These are phyloP conservation scores for Cricetomys ansorgei DNA, from an alignment of 2,113 vertebrate genomes.

Conservation along the genomic window DNA sequence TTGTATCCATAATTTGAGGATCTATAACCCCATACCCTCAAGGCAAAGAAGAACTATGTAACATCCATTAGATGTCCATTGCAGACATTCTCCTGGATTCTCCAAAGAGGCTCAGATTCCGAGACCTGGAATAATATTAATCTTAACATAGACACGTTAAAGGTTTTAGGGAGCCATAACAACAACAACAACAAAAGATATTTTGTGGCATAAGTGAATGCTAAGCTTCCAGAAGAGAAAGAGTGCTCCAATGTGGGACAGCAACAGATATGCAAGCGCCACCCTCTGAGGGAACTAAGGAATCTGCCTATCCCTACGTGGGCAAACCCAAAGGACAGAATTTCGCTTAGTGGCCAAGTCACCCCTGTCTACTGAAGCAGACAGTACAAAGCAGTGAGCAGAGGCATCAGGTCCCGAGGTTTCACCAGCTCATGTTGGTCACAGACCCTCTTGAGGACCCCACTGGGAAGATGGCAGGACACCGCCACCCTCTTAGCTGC, in stretches of 20 bases:
- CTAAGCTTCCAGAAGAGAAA: background rate
- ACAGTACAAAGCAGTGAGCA: background rate
- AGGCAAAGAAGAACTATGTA: background rate
- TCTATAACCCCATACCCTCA: background rate
- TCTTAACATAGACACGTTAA: background rate
- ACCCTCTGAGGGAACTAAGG: background rate
- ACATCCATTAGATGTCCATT: too few relatives aligned
- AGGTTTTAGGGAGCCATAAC: background rate
- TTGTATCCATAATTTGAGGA: background rate
- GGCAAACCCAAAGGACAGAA: background rate
- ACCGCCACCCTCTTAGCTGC: background rate
- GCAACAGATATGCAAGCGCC: background rate
- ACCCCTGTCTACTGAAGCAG: background rate
- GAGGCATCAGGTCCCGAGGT: background rate
- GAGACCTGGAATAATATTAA: too few relatives aligned
- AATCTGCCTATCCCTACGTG: background rate
- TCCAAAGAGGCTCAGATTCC: too few relatives aligned
- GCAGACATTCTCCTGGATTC: background rate
- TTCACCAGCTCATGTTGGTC: background rate
- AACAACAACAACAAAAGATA: background rate
- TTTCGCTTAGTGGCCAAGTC: background rate
- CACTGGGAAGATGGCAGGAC: background rate
- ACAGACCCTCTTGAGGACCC: background rate
- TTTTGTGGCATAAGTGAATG: background rate
- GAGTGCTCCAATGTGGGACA: background rate